phyloP scores from a whole-genome alignment of 64 coral and sea anemone genomes.

The Pachyseris speciosa region DNA sequence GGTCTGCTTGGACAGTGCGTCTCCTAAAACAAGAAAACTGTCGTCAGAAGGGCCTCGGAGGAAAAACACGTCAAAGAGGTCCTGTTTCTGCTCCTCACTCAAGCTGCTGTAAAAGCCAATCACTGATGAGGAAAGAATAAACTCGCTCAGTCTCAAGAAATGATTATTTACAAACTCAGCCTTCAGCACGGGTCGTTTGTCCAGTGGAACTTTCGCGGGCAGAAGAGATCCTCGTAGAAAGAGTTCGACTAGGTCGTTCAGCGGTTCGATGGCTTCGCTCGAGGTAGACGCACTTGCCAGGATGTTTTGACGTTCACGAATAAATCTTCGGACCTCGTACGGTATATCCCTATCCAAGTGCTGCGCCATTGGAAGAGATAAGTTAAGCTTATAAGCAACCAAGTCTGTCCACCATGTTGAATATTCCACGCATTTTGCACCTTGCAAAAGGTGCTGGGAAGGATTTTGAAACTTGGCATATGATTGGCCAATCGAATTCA shows the following conservation, averaged over 20 bases:
- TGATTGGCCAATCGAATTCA: no score
- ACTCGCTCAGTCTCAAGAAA: constrained; percentile 65
- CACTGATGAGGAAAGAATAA: constrained; percentile 56
- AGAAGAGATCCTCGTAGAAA: constrained; percentile 15
- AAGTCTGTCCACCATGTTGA: constrained; percentile 5
- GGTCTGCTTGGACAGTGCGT: constrained; percentile 25
- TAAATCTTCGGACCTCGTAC: constrained; percentile 65
- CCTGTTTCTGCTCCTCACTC: constrained; percentile 44
- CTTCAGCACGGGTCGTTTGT: constrained; percentile 25
- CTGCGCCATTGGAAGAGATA: neutral
- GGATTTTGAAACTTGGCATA: no score
- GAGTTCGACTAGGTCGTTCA: constrained; percentile 46
- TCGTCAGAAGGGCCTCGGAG: constrained; percentile 68
- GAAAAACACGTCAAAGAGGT: constrained; percentile 59
- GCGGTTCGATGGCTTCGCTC: constrained; percentile 66
- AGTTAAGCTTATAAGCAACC: no score
- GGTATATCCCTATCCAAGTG: constrained; percentile 9
- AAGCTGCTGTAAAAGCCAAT: constrained; percentile 64
- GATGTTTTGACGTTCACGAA: constrained; percentile 69
- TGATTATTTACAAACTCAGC: constrained; percentile 57
- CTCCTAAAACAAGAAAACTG: constrained; percentile 58
- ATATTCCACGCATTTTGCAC: no score
- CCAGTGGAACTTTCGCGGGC: neutral
- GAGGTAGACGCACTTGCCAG: constrained; percentile 34
- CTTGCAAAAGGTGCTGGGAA: no score